Evolutionary conservation across 2,113 vertebrate genomes (phyloP).

Genomic region (Vulpes ferrilata): DNA sequence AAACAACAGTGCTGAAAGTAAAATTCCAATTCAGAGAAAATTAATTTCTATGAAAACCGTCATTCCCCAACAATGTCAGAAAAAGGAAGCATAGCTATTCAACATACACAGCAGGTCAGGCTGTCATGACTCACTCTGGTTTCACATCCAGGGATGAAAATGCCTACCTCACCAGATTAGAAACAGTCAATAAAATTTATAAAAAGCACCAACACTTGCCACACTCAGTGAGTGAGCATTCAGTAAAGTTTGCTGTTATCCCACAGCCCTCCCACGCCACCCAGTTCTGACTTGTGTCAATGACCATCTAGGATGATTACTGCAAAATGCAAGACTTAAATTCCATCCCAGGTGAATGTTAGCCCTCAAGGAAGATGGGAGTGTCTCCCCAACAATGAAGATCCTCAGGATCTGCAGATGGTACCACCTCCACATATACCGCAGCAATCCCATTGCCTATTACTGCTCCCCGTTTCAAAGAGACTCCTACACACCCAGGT

Average conservation of each 20-base stretch:
- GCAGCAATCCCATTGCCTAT: not conserved
- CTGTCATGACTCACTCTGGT: conserved; percentile 17
- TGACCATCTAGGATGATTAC: not conserved
- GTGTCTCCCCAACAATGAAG: not conserved
- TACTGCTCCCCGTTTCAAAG: conserved; percentile 10
- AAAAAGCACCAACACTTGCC: conserved; percentile 7
- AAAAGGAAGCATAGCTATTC: not conserved
- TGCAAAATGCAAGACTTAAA: conserved; percentile 3
- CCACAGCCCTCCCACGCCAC: not conserved
- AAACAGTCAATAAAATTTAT: conserved; percentile 33
- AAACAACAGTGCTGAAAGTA: conserved; percentile 54
- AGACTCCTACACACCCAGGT: not conserved
- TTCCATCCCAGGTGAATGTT: not conserved
- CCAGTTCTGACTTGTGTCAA: not conserved
- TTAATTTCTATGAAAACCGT: conserved; percentile 55
- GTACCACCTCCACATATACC: not conserved
- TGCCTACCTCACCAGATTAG: not conserved
- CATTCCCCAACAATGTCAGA: not conserved
- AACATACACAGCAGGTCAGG: not conserved
- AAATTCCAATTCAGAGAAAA: conserved; percentile 58
- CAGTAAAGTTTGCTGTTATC: not conserved
- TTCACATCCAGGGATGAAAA: conserved; percentile 57
- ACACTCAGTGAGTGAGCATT: not conserved
- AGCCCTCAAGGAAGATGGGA: not conserved
- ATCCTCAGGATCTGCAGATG: not conserved